Percentiles rank a stretch among this genome's conserved stretches.
Conservation (phyloP, 2,888 invertebrate genomes). For the Phyllotreta striolata region DNA sequence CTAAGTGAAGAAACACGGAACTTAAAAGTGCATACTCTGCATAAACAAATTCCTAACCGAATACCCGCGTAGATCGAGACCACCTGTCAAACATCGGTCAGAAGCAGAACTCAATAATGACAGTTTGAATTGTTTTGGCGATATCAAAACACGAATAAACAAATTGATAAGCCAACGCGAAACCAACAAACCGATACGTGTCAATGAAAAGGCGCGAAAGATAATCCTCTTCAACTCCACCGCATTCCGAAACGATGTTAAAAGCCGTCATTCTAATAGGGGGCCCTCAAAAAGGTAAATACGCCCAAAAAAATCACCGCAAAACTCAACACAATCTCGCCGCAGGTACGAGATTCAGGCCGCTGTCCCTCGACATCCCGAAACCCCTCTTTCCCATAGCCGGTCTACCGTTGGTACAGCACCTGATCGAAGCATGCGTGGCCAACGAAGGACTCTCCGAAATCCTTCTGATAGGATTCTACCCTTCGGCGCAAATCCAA, state of each 20-base stretch:
- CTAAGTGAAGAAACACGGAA: too few relatives aligned
- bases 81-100: too few relatives aligned
- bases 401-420: constrained; percentile 94
- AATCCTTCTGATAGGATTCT: constrained; percentile 93
- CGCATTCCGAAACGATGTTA: constrained; percentile 63
- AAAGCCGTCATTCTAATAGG: constrained; percentile 93
- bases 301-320: constrained; percentile 47
- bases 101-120: too few relatives aligned
- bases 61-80: too few relatives aligned
- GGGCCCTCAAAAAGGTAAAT: constrained; percentile 90
- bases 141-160: too few relatives aligned
- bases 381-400: constrained; percentile 98
- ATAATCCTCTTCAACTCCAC: neutral
- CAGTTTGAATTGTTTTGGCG: too few relatives aligned
- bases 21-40: too few relatives aligned
- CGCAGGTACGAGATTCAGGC: constrained; percentile 94
- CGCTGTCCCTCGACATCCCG: constrained; percentile 94
- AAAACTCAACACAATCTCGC: too few relatives aligned
- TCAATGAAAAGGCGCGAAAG: constrained; percentile 4
- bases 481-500: constrained; percentile 83
- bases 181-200: neutral
- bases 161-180: too few relatives aligned
- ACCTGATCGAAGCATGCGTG: constrained; percentile 94
- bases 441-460: constrained; percentile 83
- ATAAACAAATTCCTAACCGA: too few relatives aligned